Evolutionary conservation across 2,113 vertebrate genomes (phyloP).

Genomic region (Rhinichthys klamathensis): DNA sequence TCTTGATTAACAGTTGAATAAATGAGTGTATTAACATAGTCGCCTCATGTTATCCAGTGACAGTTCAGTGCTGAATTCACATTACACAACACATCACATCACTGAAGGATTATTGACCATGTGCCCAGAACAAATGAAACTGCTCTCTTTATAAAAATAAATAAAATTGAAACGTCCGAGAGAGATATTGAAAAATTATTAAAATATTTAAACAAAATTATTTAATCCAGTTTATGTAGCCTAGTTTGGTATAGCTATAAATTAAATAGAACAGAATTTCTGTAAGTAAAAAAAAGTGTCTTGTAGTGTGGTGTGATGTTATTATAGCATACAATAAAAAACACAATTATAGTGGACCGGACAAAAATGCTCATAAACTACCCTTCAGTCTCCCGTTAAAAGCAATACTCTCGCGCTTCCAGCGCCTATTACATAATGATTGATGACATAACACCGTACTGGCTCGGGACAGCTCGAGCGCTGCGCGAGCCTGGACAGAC

Average conservation of each 20-base stretch:
- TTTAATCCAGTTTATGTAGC: background rate
- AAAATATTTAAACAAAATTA: background rate
- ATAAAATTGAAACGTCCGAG: background rate
- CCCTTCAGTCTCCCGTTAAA: background rate
- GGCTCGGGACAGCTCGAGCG: slow-evolving; percentile 60
- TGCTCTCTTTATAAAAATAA: background rate
- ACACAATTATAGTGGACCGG: background rate
- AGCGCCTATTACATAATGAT: slow-evolving; percentile 68
- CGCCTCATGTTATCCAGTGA: background rate
- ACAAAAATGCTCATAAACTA: background rate
- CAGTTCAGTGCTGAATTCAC: slow-evolving; percentile 7
- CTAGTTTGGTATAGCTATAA: background rate
- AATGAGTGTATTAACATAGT: background rate
- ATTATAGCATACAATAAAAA: background rate
- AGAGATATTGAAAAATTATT: background rate
- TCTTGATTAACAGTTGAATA: background rate
- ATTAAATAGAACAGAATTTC: background rate
- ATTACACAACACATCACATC: slow-evolving; percentile 11
- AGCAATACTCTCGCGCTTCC: slow-evolving; percentile 9
- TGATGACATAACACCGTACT: slow-evolving; percentile 72
- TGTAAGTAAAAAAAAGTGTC: background rate
- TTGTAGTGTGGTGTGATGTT: background rate
- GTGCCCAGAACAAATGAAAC: background rate
- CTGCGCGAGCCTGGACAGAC: slow-evolving; percentile 29
- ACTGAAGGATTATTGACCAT: slow-evolving; percentile 11